Percentiles rank a stretch among this genome's conserved stretches.
These are phyloP conservation scores for Actinopyga echinites DNA, from an alignment of 53 echinoderm and acorn worm species.

Conservation along the genomic window DNA sequence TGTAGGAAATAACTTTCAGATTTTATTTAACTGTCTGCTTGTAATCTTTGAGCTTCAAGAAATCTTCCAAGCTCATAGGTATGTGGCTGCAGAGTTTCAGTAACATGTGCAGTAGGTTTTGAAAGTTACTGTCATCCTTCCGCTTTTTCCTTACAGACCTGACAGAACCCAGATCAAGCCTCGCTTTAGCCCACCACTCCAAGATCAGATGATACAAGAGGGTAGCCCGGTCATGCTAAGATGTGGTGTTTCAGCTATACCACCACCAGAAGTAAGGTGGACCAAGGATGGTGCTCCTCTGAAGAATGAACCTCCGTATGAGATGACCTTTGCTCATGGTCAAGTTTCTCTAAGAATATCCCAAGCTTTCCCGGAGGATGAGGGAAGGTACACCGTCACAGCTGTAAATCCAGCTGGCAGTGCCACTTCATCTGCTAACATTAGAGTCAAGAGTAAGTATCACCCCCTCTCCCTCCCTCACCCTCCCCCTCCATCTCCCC, in stretches of 20 bases:
- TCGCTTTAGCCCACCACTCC: constrained; percentile 57
- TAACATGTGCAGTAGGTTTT: too few relatives aligned
- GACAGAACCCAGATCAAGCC: constrained; percentile 37
- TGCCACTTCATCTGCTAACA: neutral
- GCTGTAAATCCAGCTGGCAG: constrained; percentile 45
- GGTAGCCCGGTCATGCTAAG: constrained; percentile 40
- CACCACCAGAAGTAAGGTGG: constrained; percentile 61
- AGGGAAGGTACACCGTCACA: constrained; percentile 67
- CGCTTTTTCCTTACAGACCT: neutral
- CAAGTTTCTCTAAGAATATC: constrained; percentile 57
- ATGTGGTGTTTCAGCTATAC: constrained; percentile 47
- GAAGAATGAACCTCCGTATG: constrained; percentile 48
- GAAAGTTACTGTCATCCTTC: too few relatives aligned
- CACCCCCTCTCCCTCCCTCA: neutral
- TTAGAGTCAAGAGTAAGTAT: constrained; percentile 39
- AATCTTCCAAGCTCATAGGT: too few relatives aligned
- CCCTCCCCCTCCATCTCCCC: neutral
- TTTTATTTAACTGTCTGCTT: too few relatives aligned
- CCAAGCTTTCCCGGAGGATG: constrained; percentile 58
- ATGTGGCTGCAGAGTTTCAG: too few relatives aligned
- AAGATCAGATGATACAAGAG: constrained; percentile 53
- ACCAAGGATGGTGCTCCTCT: constrained; percentile 64
- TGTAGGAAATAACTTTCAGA: too few relatives aligned
- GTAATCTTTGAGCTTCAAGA: too few relatives aligned
- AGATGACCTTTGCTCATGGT: constrained; percentile 60